Conservation (phyloP, 1,140 invertebrate genomes). For the Mya arenaria region DNA sequence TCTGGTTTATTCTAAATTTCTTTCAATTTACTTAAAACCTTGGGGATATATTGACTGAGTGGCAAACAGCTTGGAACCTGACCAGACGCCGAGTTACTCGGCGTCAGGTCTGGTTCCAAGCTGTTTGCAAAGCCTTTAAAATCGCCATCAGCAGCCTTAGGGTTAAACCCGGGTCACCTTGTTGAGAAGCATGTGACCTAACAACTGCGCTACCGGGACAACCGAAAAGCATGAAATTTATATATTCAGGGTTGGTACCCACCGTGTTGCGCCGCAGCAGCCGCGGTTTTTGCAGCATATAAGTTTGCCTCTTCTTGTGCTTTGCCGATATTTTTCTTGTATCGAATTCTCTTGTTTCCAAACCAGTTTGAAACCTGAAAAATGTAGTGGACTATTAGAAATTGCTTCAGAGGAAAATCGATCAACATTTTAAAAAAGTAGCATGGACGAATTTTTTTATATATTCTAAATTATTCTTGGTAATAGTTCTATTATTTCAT, state of each 20-base stretch:
- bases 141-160: too few relatives aligned
- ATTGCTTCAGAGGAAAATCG: not conserved
- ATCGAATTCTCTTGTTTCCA: slow-evolving; percentile 99
- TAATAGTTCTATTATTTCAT: not conserved
- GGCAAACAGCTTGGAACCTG: too few relatives aligned
- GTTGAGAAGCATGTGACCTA: too few relatives aligned
- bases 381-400: not conserved
- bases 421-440: not conserved
- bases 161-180: too few relatives aligned
- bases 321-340: slow-evolving; percentile 99
- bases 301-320: slow-evolving; percentile 99
- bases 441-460: not conserved
- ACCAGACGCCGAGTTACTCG: too few relatives aligned
- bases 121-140: too few relatives aligned
- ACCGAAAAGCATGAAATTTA: slow-evolving; percentile 42
- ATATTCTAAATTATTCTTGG: not conserved
- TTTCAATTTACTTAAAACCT: too few relatives aligned
- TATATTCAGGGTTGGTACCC: slow-evolving; percentile 47
- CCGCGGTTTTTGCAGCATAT: slow-evolving; percentile 98
- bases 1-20: too few relatives aligned
- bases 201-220: too few relatives aligned
- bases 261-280: slow-evolving; percentile 80
- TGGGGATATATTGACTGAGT: too few relatives aligned
- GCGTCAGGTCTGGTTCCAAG: too few relatives aligned
- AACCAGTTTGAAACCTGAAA: slow-evolving; percentile 91